Evolutionary conservation across 2,888 invertebrate genomes (phyloP), one percentile per base, ranked within the genome.

Genomic region (Pristionchus entomophagus): DNA sequence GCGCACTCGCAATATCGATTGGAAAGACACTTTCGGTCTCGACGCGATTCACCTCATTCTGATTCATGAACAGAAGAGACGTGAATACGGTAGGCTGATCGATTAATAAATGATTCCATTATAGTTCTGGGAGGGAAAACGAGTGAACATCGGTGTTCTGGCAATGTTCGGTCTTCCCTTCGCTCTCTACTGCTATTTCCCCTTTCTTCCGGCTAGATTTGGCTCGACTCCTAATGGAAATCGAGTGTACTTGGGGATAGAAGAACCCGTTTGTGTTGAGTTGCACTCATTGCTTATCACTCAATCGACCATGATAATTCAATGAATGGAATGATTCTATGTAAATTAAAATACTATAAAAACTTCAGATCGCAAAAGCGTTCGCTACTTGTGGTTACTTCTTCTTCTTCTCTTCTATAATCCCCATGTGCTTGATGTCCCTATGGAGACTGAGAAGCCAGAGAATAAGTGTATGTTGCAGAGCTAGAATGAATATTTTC

Each of bases 371-470:
- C 0, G 73, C 73, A 3, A 73, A 73, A 73, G 73, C 41, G 4
- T 73, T 73, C 26, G 41, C 73, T 0, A 73, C 73, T 22, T 73
- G 73, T 73, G 73, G 73, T 2, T 73, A 41, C 41, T 45, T 73
- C 45, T 73, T 73, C 73, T 73, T 73, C 73, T 73, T 73, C 73
- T 5, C 5, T 41, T 26, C 73, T 2, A 45, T 41, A 2, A 73
- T 73, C 12, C 73, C 73, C 2, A 73, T 73, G 73, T 73, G 73
- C 41, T 8, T n/a, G 22, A 6, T 41, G 6, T 19, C 73, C 10
- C 0, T 73, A 5, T 12, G 41, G 26, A 22, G 14, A 73, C 73
- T 73, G 5, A 38, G 73, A 6, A n/a, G 45, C 12, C n/a, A 73
- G 12, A 22, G 73, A 73, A n/a, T 73, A 14, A 73, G 26, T 26